Percentiles rank a stretch among this genome's conserved stretches.
Conservation (phyloP, 1,140 invertebrate species). For the fruit fly (Drosophila melanogaster) region DNA sequence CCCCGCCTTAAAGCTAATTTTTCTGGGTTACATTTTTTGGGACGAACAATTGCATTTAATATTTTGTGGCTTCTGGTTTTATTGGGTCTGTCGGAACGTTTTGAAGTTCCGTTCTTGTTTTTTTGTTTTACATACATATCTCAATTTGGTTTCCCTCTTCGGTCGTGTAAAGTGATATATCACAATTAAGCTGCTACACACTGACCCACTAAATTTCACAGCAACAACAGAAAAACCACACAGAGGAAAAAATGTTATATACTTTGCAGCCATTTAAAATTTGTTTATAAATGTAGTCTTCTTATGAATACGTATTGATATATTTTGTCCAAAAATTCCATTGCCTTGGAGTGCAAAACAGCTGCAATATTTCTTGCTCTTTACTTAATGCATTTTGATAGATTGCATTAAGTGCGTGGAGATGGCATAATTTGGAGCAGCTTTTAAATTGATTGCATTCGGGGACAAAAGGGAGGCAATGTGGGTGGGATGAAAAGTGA, state of each 20-base stretch:
- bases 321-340: too few species aligned
- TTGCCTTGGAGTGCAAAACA: neutral
- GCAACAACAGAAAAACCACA: neutral
- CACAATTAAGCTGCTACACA: slow-evolving; percentile 71
- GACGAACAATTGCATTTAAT: slow-evolving; percentile 39
- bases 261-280: neutral
- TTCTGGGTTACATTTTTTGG: slow-evolving; percentile 23
- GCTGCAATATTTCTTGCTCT: slow-evolving; percentile 27
- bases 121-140: slow-evolving; percentile 5
- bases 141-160: slow-evolving; percentile 24
- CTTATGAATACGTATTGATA: too few species aligned
- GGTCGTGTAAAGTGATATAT: slow-evolving; percentile 65
- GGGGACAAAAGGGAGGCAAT: slow-evolving; percentile 9
- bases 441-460: slow-evolving; percentile 69
- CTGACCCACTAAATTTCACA: slow-evolving; percentile 64
- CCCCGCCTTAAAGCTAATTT: slow-evolving; percentile 49
- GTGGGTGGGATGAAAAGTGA: slow-evolving; percentile 28
- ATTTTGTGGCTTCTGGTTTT: slow-evolving; percentile 32
- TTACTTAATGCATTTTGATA: slow-evolving; percentile 77
- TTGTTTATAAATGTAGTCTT: too few species aligned
- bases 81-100: slow-evolving; percentile 30
- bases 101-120: slow-evolving; percentile 27
- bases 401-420: slow-evolving; percentile 65
- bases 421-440: slow-evolving; percentile 46
- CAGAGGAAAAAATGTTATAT: neutral